phyloP scores from a whole-genome alignment of 2,888 invertebrate species.

The Masnerella sp. region DNA sequence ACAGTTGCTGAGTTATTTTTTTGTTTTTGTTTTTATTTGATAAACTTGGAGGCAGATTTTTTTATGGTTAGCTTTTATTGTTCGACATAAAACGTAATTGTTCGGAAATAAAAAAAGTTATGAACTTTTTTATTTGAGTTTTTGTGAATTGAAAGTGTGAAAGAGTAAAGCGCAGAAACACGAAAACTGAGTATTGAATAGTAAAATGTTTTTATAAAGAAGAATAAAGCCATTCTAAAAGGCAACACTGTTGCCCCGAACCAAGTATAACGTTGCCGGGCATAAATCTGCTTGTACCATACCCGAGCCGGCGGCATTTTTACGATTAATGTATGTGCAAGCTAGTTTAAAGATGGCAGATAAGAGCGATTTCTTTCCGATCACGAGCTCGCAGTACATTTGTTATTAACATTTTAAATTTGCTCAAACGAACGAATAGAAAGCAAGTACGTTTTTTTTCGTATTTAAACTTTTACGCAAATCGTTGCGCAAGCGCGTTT shows the following conservation, averaged over 20 bases:
- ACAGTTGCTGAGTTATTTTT: too few species aligned
- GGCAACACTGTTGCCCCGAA: conserved; percentile 33
- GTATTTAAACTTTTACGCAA: not conserved
- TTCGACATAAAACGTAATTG: too few species aligned
- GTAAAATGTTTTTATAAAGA: conserved; percentile 2
- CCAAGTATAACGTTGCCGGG: conserved; percentile 59
- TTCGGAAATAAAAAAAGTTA: too few species aligned
- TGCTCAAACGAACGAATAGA: conserved; percentile 21
- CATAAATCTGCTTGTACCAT: conserved; percentile 72
- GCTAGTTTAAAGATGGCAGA: conserved; percentile 67
- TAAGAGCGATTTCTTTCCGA: conserved; percentile 59
- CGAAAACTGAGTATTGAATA: too few species aligned
- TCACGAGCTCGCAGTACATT: conserved; percentile 47
- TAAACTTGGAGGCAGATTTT: too few species aligned
- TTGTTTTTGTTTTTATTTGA: too few species aligned
- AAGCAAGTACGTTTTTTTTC: conserved; percentile 10
- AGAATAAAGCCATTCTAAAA: conserved; percentile 29
- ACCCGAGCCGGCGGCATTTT: conserved; percentile 70
- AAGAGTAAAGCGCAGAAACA: too few species aligned
- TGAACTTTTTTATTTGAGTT: too few species aligned
- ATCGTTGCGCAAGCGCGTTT: conserved; percentile 1
- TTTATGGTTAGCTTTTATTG: too few species aligned
- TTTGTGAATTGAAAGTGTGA: too few species aligned
- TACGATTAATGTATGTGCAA: conserved; percentile 59
- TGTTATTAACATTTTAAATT: conserved; percentile 39